Evolutionary conservation across 2,113 vertebrate genomes (phyloP).

Genomic region (Psilopsiagon aymara): DNA sequence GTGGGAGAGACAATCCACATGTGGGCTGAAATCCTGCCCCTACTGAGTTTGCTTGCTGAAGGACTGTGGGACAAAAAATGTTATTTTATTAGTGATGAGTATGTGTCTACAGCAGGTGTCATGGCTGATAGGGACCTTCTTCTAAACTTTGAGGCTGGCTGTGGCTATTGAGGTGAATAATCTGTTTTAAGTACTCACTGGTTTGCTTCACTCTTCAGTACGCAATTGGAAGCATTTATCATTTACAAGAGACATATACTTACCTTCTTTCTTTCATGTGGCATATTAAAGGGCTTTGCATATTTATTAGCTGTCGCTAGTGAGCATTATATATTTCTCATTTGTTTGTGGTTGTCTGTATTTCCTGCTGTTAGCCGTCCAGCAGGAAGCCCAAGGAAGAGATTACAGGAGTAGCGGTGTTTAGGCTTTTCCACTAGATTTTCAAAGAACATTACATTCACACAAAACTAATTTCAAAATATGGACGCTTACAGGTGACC

Average conservation of each 20-base stretch:
- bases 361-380: background rate
- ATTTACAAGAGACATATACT: background rate
- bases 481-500: background rate
- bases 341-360: conserved; percentile 8
- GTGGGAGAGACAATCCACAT: background rate
- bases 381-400: background rate
- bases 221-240: background rate
- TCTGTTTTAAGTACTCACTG: background rate
- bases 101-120: background rate
- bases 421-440: background rate
- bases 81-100: background rate
- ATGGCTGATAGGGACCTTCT: background rate
- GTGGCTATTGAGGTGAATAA: background rate
- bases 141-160: background rate
- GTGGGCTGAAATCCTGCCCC: background rate
- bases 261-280: background rate
- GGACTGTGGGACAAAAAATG: background rate
- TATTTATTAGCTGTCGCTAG: background rate
- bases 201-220: background rate
- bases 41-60: background rate
- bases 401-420: background rate
- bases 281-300: conserved; percentile 16
- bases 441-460: background rate
- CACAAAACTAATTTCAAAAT: background rate
- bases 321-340: background rate